Conservation (phyloP, 1,140 invertebrate genomes). For the Lysiphlebus fabarum region DNA sequence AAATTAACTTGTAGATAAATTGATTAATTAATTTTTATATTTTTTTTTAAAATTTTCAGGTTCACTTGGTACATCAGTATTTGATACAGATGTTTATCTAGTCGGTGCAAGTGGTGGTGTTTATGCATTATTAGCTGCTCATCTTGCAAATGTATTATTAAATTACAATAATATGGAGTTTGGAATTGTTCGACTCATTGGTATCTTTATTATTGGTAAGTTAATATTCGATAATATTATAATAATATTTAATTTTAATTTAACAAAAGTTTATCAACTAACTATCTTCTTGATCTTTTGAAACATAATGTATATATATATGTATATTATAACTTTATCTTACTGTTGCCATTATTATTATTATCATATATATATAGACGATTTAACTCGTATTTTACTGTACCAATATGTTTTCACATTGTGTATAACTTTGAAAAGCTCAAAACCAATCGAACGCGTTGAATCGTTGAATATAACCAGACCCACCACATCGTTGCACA, state of each 20-base stretch:
- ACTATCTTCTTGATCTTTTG: too few relatives aligned
- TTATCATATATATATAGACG: too few relatives aligned
- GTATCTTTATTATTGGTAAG: constrained; percentile 89
- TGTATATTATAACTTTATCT: too few relatives aligned
- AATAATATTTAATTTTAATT: not conserved
- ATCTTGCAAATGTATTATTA: constrained; percentile 90
- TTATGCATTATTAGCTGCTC: constrained; percentile 89
- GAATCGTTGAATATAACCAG: constrained; percentile 10
- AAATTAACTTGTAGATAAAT: too few relatives aligned
- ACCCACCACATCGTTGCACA: constrained; percentile 8
- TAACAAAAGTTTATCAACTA: too few relatives aligned
- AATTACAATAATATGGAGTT: constrained; percentile 97
- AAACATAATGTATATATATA: too few relatives aligned
- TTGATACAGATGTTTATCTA: constrained; percentile 89
- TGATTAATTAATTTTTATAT: constrained; percentile 9
- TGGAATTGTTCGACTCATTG: constrained; percentile 83
- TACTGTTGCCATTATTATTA: too few relatives aligned
- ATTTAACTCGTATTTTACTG: too few relatives aligned
- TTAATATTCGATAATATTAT: constrained; percentile 26
- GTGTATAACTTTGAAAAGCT: not conserved
- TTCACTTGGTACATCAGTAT: constrained; percentile 89
- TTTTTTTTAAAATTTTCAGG: constrained; percentile 51
- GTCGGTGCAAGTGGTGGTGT: constrained; percentile 93
- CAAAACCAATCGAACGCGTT: constrained; percentile 8
- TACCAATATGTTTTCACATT: too few relatives aligned